phyloP scores from a whole-genome alignment of 2,797 vertebrate genomes.

The Xiphophorus birchmanni region DNA sequence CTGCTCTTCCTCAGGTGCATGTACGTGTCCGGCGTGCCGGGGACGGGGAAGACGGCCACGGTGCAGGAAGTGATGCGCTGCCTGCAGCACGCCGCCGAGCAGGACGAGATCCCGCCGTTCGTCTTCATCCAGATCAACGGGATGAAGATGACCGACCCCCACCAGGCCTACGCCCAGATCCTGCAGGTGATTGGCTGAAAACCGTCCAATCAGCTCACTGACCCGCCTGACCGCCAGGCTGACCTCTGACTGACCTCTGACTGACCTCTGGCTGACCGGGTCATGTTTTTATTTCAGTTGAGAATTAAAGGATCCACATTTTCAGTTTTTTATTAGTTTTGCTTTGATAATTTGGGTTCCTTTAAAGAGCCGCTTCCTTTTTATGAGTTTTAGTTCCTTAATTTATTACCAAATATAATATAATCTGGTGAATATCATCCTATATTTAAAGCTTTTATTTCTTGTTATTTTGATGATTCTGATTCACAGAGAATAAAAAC shows the following conservation, averaged over 20 bases:
- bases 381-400: no score
- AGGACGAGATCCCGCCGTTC: constrained; percentile 86
- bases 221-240: not conserved
- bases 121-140: constrained; percentile 91
- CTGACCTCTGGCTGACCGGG: not conserved
- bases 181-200: constrained; percentile 73
- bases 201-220: not conserved
- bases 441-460: not conserved
- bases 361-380: not conserved
- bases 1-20: constrained; percentile 85
- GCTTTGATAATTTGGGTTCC: not conserved
- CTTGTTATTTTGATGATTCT: not conserved
- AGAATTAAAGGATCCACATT: not conserved
- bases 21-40: constrained; percentile 97
- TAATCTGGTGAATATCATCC: not conserved
- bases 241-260: not conserved
- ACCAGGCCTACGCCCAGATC: constrained; percentile 94
- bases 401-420: not conserved
- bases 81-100: constrained; percentile 85
- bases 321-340: not conserved
- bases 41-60: constrained; percentile 96
- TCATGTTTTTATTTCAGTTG: not conserved
- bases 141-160: constrained; percentile 98
- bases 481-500: not conserved
- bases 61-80: constrained; percentile 90